Conservation (phyloP, 2,113 vertebrate species). For the Daphoenositta chrysoptera region DNA sequence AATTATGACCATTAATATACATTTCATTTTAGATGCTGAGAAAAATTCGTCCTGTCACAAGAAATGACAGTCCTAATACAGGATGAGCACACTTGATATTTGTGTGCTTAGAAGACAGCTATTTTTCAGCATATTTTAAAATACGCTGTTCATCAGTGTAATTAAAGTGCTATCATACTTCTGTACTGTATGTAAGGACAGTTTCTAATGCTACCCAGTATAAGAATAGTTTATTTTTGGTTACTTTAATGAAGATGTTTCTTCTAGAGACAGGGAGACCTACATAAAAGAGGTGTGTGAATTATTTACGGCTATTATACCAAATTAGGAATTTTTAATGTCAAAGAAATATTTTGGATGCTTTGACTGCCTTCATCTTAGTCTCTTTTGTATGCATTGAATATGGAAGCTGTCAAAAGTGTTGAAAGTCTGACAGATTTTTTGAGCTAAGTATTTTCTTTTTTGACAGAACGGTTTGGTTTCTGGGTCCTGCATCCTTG, state of each 20-base stretch:
- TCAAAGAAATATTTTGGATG: not conserved
- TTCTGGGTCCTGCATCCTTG: constrained; percentile 56
- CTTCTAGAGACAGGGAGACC: not conserved
- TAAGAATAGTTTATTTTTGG: not conserved
- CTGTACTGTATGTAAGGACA: not conserved
- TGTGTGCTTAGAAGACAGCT: not conserved
- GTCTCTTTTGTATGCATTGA: constrained; percentile 54
- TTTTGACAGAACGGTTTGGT: constrained; percentile 70
- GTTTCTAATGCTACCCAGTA: not conserved
- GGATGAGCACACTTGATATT: not conserved
- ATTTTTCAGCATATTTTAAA: not conserved
- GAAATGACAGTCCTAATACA: not conserved
- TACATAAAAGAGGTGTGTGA: not conserved
- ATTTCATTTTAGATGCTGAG: not conserved
- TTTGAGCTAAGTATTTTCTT: constrained; percentile 64
- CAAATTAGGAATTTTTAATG: constrained; percentile 11
- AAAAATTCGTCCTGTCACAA: not conserved
- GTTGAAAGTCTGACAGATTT: constrained; percentile 70
- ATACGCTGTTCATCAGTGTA: not conserved
- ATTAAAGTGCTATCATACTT: not conserved
- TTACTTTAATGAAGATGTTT: not conserved
- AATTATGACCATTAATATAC: not conserved
- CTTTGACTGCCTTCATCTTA: constrained; percentile 40
- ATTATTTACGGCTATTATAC: constrained; percentile 17
- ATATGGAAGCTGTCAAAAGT: constrained; percentile 64